These are phyloP conservation scores for Sphyrna mokarran DNA, from an alignment of 2,113 vertebrate genomes.

Conservation along the genomic window DNA sequence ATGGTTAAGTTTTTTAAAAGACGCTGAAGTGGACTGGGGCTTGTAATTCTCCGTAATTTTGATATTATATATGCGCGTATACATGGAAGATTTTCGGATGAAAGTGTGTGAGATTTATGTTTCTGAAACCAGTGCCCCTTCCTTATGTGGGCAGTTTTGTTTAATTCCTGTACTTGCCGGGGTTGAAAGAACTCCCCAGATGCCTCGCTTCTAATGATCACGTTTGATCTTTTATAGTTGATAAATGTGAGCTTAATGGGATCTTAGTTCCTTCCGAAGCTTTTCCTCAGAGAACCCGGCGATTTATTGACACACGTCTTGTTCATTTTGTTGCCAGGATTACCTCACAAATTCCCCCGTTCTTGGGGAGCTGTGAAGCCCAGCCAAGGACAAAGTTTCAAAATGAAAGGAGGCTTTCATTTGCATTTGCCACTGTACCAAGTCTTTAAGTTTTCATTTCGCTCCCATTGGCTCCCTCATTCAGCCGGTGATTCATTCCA, in stretches of 20 bases:
- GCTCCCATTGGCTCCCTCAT: conserved; percentile 54
- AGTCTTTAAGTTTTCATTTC: conserved; percentile 58
- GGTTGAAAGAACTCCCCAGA: conserved; percentile 47
- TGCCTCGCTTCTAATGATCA: conserved; percentile 78
- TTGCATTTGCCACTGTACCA: conserved; percentile 49
- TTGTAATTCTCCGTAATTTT: neutral
- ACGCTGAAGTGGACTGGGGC: neutral
- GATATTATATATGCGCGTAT: neutral
- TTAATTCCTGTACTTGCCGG: neutral
- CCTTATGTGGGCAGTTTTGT: neutral
- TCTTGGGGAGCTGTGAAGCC: conserved; percentile 72
- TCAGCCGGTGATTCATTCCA: conserved; percentile 62
- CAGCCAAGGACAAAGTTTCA: conserved; percentile 75
- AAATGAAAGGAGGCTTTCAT: conserved; percentile 57
- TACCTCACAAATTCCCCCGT: conserved; percentile 80
- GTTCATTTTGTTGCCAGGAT: conserved; percentile 71
- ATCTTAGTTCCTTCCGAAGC: conserved; percentile 75
- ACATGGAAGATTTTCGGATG: neutral
- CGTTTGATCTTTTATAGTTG: conserved; percentile 78
- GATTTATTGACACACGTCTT: conserved; percentile 70
- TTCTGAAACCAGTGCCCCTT: neutral
- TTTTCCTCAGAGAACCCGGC: conserved; percentile 65
- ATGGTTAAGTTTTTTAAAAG: conserved; percentile 75
- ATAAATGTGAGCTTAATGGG: conserved; percentile 78
- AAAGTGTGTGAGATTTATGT: conserved; percentile 3